Base-by-base conservation (phyloP, 2,888 invertebrate species). In the Uropetala carovei region DNA sequence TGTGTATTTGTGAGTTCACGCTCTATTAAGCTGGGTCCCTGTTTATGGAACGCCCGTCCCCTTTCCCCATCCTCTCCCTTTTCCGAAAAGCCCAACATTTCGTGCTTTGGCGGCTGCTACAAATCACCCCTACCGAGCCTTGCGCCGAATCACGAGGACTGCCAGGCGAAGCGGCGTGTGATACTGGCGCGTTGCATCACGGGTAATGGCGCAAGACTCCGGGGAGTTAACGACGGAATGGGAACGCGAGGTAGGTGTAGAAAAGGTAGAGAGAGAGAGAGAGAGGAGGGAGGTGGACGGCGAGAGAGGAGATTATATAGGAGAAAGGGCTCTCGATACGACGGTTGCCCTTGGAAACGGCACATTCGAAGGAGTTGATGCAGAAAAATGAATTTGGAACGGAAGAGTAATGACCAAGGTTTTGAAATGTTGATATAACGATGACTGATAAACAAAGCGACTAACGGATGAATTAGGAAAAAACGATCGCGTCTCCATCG, bases 101-200 rank as follows among this genome's bases (percentile, higher is more conserved):
- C 68, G 75, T 75, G 68, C 68, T n/a, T 1, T 18, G n/a, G 64
- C 64, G 64, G 11, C 64, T 7, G 75, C 75, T 75, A 75, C 75
- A 75, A 75, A 75, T 75, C 75, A 75, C 22, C 75, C 75, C 22
- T 22, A n/a, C 68, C 18, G 22, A 27, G 75, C 27, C 75, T 22
- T 27, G 75, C 18, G 14, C 85, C 85, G 57, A 86, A 86, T 86
- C 86, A 86, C 86, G 86, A 60, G 86, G 22, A 59, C 86, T 60
- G 30, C 18, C 59, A 60, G 14, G 27, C 82, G 82, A 43, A 82
- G 43, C 82, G 82, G 83, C 56, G 89, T 43, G 89, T 56, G 68
- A 64, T 89, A 43, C 43, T 43, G 89, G n/a, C 27, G 83, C 83
- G 89, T 89, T 89, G 89, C 89, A 89, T 89, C 89, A 89, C 68